These are phyloP conservation scores for Minunthozetes semirufus DNA, from an alignment of 2,888 invertebrate genomes.

Conservation along the genomic window DNA sequence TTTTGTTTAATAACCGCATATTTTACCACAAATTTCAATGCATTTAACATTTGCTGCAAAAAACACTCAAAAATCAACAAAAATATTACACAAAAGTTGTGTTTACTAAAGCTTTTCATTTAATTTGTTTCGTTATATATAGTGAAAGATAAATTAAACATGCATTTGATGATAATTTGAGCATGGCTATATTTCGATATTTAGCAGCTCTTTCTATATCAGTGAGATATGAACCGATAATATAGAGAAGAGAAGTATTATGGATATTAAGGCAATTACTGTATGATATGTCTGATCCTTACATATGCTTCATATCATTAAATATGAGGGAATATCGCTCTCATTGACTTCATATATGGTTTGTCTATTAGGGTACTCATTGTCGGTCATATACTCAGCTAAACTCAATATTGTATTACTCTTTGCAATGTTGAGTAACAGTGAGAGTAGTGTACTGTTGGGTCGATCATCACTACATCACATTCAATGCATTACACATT, in stretches of 20 bases:
- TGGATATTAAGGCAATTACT: neutral
- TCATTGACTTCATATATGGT: conserved; percentile 17
- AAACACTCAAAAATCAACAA: too few species aligned
- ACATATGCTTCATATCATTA: conserved; percentile 23
- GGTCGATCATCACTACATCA: conserved; percentile 4
- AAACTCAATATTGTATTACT: conserved; percentile 17
- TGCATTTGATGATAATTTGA: too few species aligned
- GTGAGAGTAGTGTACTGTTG: neutral
- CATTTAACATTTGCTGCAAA: too few species aligned
- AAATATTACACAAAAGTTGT: too few species aligned
- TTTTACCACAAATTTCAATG: too few species aligned
- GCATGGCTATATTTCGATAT: too few species aligned
- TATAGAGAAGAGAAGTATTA: neutral
- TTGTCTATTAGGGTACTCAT: conserved; percentile 1
- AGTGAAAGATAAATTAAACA: too few species aligned
- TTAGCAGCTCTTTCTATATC: too few species aligned
- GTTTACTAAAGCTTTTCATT: too few species aligned
- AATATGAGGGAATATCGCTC: neutral
- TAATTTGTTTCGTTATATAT: too few species aligned
- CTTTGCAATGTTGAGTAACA: neutral
- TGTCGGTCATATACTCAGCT: conserved; percentile 9
- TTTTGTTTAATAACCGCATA: too few species aligned
- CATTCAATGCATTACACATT: conserved; percentile 11
- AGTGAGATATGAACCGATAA: too few species aligned
- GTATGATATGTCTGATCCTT: neutral